Evolutionary conservation across 2,888 invertebrate genomes (phyloP).

Genomic region (Diplolepis rosae): DNA sequence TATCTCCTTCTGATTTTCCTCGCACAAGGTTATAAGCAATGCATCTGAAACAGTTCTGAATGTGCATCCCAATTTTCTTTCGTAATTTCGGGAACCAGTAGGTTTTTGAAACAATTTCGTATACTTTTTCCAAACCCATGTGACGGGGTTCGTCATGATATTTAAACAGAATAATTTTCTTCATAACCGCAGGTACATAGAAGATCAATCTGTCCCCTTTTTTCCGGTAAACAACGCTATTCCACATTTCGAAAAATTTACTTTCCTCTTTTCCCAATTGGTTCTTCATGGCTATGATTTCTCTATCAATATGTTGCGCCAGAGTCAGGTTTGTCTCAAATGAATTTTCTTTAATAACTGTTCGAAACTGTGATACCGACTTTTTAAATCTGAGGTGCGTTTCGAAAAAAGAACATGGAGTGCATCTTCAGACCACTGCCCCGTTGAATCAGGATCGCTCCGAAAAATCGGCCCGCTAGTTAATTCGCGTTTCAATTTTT

Average conservation of each 20-base stretch:
- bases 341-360: slow-evolving; percentile 12
- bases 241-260: slow-evolving; percentile 30
- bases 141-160: slow-evolving; percentile 49
- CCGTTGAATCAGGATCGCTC: slow-evolving; percentile 58
- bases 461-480: slow-evolving; percentile 53
- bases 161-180: slow-evolving; percentile 29
- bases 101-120: slow-evolving; percentile 32
- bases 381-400: slow-evolving; percentile 52
- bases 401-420: slow-evolving; percentile 58
- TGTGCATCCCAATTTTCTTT: slow-evolving; percentile 38
- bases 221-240: slow-evolving; percentile 31
- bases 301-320: slow-evolving; percentile 9
- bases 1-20: slow-evolving; percentile 43
- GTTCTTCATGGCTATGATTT: not conserved
- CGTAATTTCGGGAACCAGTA: slow-evolving; percentile 51
- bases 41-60: slow-evolving; percentile 47
- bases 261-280: slow-evolving; percentile 8
- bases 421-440: slow-evolving; percentile 52
- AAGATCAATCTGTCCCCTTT: slow-evolving; percentile 17
- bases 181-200: slow-evolving; percentile 32
- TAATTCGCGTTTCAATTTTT: slow-evolving; percentile 48
- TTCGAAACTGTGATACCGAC: slow-evolving; percentile 58
- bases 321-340: slow-evolving; percentile 25
- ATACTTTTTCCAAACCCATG: slow-evolving; percentile 39
- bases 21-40: slow-evolving; percentile 34